Evolutionary conservation across 2,888 invertebrate genomes (phyloP), one percentile per base, ranked within the genome.

Genomic region (Meandrusa payeni): DNA sequence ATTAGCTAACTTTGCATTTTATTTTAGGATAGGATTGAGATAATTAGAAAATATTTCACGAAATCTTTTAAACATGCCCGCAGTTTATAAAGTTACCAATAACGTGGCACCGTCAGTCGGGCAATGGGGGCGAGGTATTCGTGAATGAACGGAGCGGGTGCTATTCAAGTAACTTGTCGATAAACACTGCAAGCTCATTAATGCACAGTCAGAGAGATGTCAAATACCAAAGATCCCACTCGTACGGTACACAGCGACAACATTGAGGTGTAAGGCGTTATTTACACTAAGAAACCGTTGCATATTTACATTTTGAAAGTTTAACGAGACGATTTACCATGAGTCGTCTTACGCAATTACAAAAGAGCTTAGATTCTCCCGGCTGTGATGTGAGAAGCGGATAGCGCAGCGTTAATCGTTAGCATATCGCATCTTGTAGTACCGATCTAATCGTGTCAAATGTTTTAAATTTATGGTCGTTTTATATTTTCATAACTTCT

Each of bases 101-200:
- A 19, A 28, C 17, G 17, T 13, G 13, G 22, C 15, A 9, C n/a
- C 32, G 10, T 32, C 32, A 26, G 10, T 29, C 28, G 28, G 7
- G 13, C 39, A 39, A 43, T 32, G 32, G 29, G 27, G 27, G 13
- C 34, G n/a, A 20, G 28, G 31, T 23, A 40, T 45, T 39, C 24
- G 24, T 39, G 38, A 44, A 44, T 44, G 39, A 33, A 39, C 5
- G 2, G 12, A 29, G 27, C 26, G 22, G 13, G 15, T 41, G 23
- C 34, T 27, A 20, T 20, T 12, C 23, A 24, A 38, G 23, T 11
- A 22, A 44, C 44, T 27, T 17, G 38, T 33, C 38, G 13, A 33
- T 33, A 44, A 44, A 44, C 44, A 44, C 28, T 40, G 32, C 43
- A 4, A 15, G 34, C 44, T 45, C 44, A 45, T 45, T 45, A 45